phyloP scores from a whole-genome alignment of 2,113 vertebrate species.

The Odontophorus gujanensis region DNA sequence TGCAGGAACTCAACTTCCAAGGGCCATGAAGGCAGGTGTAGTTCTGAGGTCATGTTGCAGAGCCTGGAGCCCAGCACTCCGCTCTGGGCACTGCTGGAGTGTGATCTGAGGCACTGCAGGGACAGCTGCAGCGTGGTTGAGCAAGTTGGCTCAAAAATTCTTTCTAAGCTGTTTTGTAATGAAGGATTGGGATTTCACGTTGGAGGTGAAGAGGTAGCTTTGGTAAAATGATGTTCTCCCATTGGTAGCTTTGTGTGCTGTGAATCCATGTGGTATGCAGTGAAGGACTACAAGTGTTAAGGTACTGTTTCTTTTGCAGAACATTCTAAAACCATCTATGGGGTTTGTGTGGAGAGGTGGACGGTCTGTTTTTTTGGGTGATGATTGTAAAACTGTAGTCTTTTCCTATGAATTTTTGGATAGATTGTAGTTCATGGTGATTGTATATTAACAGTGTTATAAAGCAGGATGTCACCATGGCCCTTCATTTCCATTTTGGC shows the following conservation, averaged over 20 bases:
- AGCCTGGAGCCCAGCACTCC: background rate
- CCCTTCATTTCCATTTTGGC: constrained; percentile 58
- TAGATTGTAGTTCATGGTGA: background rate
- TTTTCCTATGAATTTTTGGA: background rate
- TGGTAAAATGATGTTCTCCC: background rate
- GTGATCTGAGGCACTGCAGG: background rate
- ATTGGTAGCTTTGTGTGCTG: background rate
- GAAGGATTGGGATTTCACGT: background rate
- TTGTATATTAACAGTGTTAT: constrained; percentile 29
- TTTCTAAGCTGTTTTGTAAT: background rate
- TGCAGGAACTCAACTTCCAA: background rate
- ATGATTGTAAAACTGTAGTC: background rate
- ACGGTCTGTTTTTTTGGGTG: background rate
- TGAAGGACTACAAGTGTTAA: background rate
- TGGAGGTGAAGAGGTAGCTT: background rate
- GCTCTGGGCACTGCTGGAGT: background rate
- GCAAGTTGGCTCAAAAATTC: background rate
- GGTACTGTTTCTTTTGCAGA: background rate
- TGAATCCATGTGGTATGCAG: background rate
- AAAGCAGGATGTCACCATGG: constrained; percentile 60
- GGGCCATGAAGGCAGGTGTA: background rate
- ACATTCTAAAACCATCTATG: background rate
- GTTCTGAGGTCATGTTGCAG: background rate
- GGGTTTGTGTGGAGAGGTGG: background rate
- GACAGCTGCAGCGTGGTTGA: background rate